Conservation (phyloP, 2,113 vertebrate genomes). For the Silurus glanis region DNA sequence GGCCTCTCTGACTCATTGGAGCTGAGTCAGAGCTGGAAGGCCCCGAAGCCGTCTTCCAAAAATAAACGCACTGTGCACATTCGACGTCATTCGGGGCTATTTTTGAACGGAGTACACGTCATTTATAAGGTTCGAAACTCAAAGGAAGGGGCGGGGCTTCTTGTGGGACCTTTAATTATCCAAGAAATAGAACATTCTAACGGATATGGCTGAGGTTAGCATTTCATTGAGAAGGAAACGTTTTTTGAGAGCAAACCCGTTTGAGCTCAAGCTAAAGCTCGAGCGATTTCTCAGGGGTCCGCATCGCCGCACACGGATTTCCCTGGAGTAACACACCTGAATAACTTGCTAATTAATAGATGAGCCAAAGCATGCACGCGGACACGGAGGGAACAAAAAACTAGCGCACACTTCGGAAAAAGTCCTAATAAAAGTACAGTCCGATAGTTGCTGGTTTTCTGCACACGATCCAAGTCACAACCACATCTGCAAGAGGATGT, state of each 20-base stretch:
- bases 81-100: background rate
- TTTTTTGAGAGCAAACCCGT: background rate
- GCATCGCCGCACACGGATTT: background rate
- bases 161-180: background rate
- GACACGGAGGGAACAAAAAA: background rate
- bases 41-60: background rate
- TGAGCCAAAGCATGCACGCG: background rate
- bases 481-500: constrained; percentile 11
- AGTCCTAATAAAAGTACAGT: background rate
- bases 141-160: background rate
- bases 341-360: constrained; percentile 19
- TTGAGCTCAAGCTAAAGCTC: background rate
- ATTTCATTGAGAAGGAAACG: background rate
- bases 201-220: background rate
- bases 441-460: background rate
- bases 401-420: background rate
- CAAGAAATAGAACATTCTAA: background rate
- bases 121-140: background rate
- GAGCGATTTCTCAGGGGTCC: background rate
- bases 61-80: background rate
- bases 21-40: constrained; percentile 9
- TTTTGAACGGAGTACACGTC: background rate
- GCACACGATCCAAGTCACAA: no score
- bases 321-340: background rate
- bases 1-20: constrained; percentile 17